phyloP scores from a whole-genome alignment of 1,140 invertebrate genomes.

The Atta colombica region DNA sequence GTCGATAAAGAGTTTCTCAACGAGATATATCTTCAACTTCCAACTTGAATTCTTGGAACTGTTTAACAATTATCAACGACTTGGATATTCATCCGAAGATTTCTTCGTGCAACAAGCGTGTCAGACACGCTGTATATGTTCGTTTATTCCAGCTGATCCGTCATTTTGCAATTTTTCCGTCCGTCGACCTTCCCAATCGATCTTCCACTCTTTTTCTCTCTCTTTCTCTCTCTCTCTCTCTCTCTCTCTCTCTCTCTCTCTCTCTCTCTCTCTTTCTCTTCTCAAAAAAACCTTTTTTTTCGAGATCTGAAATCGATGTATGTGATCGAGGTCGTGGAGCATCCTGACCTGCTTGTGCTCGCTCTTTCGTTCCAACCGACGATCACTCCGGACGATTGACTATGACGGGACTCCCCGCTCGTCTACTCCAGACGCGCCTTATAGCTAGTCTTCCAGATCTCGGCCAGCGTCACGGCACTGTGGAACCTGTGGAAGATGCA shows the following conservation, averaged over 20 bases:
- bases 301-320: constrained; percentile 52
- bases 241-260: no score
- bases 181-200: constrained; percentile 19
- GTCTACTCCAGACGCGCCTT: constrained; percentile 94
- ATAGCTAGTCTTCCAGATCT: constrained; percentile 99
- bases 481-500: constrained; percentile 99
- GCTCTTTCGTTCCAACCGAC: constrained; percentile 57
- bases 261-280: neutral
- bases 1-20: constrained; percentile 49
- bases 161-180: constrained; percentile 24
- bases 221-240: neutral
- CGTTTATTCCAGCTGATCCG: constrained; percentile 46
- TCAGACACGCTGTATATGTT: constrained; percentile 37
- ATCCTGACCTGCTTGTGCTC: constrained; percentile 14
- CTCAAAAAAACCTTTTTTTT: neutral
- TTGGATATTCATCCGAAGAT: constrained; percentile 48
- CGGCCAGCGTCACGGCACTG: constrained; percentile 97
- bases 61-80: constrained; percentile 54
- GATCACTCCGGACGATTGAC: constrained; percentile 68
- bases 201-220: neutral
- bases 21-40: constrained; percentile 58
- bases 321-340: constrained; percentile 48
- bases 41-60: constrained; percentile 50
- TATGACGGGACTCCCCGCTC: constrained; percentile 33
- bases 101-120: constrained; percentile 41